These are phyloP conservation scores for Catostylus mosaicus DNA, from an alignment of 30 jellyfish, hydroid and myxozoan species.

Conservation along the genomic window DNA sequence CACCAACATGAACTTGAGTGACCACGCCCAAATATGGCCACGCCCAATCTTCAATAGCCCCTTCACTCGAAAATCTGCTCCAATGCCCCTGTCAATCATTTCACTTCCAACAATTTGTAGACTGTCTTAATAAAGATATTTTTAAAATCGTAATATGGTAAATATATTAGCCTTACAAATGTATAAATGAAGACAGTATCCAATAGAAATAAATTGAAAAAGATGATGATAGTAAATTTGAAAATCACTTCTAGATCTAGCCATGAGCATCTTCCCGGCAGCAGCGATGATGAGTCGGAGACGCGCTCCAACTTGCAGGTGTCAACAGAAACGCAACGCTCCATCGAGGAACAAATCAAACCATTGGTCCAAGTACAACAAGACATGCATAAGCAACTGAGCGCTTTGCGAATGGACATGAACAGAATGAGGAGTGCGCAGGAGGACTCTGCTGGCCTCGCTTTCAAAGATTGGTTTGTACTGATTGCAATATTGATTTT, in stretches of 20 bases:
- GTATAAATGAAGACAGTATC: no score
- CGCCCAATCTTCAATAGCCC: no score
- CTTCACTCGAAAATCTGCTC: no score
- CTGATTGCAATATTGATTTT: conserved; percentile 15
- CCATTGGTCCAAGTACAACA: conserved; percentile 61
- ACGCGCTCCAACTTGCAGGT: conserved; percentile 31
- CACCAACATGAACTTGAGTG: no score
- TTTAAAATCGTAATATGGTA: no score
- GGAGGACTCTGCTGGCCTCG: conserved; percentile 28
- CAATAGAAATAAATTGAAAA: no score
- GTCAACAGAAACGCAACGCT: conserved; percentile 10
- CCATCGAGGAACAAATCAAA: conserved; percentile 51
- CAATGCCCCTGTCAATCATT: no score
- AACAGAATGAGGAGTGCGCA: conserved; percentile 53
- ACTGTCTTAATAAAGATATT: no score
- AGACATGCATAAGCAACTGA: conserved; percentile 66
- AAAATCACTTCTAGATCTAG: conserved; percentile 39
- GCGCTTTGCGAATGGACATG: conserved; percentile 74
- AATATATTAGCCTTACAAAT: no score
- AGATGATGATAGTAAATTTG: no score
- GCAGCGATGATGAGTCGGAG: conserved; percentile 82
- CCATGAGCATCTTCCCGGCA: conserved; percentile 44
- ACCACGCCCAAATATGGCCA: no score
- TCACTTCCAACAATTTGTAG: no score
- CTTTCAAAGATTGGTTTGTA: conserved; percentile 62